Evolutionary conservation across 1,140 invertebrate species (phyloP), one percentile per base, ranked within the genome.

Genomic region (Diploscapter pachys): DNA sequence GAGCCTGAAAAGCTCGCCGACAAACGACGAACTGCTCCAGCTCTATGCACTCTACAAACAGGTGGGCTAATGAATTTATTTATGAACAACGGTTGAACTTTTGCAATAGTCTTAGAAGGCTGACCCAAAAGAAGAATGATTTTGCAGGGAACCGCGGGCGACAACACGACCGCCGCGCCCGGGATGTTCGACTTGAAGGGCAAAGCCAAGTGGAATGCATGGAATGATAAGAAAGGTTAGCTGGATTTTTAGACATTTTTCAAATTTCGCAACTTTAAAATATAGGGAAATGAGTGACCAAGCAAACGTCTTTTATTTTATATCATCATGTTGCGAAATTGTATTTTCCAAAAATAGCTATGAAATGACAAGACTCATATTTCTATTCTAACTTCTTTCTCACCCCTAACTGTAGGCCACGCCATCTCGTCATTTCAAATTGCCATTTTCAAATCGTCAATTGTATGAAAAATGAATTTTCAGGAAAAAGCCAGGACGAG

Each of bases 181-280:
- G 94, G 94, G 61, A 89, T 97, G 88, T 86, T 97, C n/a, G 94
- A 97, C 87, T 90, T 97, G 77, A 96, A 94, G 87, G 95, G 93
- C 68, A 96, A 96, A 88, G 94, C 94, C 5, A 98, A 98, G 86
- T 98, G 95, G 93, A 92, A 96, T 83, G 90, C 93, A 6, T 98
- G 95, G 95, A 90, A 90, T 79, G 88, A 83, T 31, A 91, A 90
- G 86, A 95, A 94, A 87, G 94, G 94, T 79, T 9, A 51, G 73
- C 11, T 31, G 54, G 69, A 9, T 59, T 50, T 13, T 67, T 77
- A 62, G 31, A 31, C 31, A 31, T 31, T 31, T 31, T 31, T 31
- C 31, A 31, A 11, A 13, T 5, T 3, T 49, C 8, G 5, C 13
- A 11, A 13, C 4, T 75, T 4, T 65, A 75, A 5, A 54, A 31